phyloP scores from a whole-genome alignment of 2,888 invertebrate species.

The Mesoligia furuncula region DNA sequence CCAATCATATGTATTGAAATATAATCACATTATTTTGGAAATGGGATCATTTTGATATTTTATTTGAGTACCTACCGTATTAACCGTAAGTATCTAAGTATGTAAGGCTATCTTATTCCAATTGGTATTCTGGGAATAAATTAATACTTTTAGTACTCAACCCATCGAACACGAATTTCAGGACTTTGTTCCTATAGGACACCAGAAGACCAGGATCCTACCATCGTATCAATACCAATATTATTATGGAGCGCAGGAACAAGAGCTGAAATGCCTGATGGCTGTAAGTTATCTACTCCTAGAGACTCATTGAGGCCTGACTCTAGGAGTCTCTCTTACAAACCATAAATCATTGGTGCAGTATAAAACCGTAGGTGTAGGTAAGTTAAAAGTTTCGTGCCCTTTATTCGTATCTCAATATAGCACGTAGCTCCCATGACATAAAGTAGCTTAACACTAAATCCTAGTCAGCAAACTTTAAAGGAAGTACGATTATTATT shows the following conservation, averaged over 20 bases:
- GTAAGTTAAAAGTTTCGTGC: not conserved
- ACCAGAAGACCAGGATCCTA: not conserved
- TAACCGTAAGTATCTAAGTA: not conserved
- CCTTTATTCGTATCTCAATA: not conserved
- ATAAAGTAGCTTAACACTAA: too few species aligned
- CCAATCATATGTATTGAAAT: conserved; percentile 48
- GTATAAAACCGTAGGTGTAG: not conserved
- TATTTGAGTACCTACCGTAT: not conserved
- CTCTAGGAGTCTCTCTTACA: not conserved
- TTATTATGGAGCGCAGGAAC: not conserved
- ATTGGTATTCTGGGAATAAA: not conserved
- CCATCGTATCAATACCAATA: not conserved
- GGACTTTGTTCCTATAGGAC: not conserved
- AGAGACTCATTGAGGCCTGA: too few species aligned
- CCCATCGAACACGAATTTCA: not conserved
- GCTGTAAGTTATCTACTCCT: not conserved
- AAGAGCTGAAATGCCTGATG: not conserved
- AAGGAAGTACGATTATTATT: not conserved
- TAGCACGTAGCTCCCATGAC: not conserved
- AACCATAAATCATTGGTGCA: not conserved
- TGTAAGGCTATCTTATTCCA: not conserved
- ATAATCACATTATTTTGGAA: conserved; percentile 30
- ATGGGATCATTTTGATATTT: conserved; percentile 21
- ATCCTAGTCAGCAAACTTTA: not conserved
- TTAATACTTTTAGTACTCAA: not conserved